phyloP scores from a whole-genome alignment of 2,888 invertebrate genomes.

The Mamestra brassicae region DNA sequence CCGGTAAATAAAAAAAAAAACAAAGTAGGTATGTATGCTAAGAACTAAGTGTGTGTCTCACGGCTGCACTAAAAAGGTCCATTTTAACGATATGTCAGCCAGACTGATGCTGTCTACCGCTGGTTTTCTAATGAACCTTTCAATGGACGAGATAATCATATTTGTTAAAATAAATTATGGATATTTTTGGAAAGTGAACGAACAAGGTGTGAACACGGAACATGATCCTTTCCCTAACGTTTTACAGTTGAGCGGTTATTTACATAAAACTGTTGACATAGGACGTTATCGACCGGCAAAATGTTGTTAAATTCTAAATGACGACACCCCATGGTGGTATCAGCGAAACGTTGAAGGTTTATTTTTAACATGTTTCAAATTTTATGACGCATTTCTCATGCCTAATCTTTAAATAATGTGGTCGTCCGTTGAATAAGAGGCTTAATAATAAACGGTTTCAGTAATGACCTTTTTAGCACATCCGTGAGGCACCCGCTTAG shows the following conservation, averaged over 20 bases:
- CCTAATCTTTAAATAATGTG: slow-evolving; percentile 17
- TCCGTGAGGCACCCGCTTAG: neutral
- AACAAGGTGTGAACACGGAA: slow-evolving; percentile 45
- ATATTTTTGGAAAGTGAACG: slow-evolving; percentile 24
- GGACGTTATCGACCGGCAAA: slow-evolving; percentile 44
- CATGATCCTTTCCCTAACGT: slow-evolving; percentile 29
- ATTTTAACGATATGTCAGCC: too few relatives aligned
- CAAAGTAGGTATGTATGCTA: too few relatives aligned
- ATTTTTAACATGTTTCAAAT: slow-evolving; percentile 48
- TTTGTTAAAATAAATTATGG: slow-evolving; percentile 17
- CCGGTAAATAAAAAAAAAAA: too few relatives aligned
- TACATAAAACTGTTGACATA: slow-evolving; percentile 49
- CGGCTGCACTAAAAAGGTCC: too few relatives aligned
- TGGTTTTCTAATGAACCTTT: too few relatives aligned
- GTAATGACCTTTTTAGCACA: neutral
- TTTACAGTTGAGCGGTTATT: slow-evolving; percentile 57
- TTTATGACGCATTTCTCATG: slow-evolving; percentile 29
- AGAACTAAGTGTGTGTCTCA: too few relatives aligned
- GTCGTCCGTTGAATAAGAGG: neutral
- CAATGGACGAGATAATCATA: neutral
- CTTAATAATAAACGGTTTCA: neutral
- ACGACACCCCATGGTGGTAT: slow-evolving; percentile 41
- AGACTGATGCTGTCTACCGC: too few relatives aligned
- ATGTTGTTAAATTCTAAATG: slow-evolving; percentile 48
- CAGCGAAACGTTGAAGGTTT: slow-evolving; percentile 34